Evolutionary conservation across 1,140 invertebrate species (phyloP).

Genomic region (Linepithema humile): DNA sequence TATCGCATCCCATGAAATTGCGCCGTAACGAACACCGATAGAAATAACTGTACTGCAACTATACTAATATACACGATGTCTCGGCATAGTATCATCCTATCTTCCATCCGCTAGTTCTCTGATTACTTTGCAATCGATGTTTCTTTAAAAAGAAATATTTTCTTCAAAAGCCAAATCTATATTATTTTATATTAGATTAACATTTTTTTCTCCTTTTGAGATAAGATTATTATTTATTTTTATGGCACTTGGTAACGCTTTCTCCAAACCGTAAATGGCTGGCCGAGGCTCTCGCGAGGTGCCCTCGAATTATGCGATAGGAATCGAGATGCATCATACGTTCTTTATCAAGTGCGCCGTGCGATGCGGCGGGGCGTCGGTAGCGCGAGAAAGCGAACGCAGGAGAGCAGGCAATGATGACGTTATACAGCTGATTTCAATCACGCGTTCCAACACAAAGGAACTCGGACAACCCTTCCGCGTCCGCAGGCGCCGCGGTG

Average conservation of each 20-base stretch:
- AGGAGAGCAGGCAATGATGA: slow-evolving; percentile 32
- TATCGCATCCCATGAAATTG: slow-evolving; percentile 50
- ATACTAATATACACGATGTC: slow-evolving; percentile 14
- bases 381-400: background rate
- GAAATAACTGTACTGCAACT: slow-evolving; percentile 47
- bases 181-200: background rate
- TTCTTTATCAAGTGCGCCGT: slow-evolving; percentile 36
- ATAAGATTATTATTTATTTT: too few species aligned
- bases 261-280: background rate
- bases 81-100: background rate
- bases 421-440: slow-evolving; percentile 62
- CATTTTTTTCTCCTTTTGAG: too few species aligned
- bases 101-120: background rate
- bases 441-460: slow-evolving; percentile 47
- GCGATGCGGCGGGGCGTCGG: background rate
- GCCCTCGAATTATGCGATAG: slow-evolving; percentile 40
- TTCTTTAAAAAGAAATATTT: background rate
- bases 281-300: background rate
- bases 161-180: background rate
- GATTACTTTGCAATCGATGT: background rate
- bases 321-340: slow-evolving; percentile 28
- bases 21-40: slow-evolving; percentile 49
- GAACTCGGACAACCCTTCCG: slow-evolving; percentile 39
- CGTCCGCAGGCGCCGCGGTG: slow-evolving; percentile 17
- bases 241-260: background rate